Percentiles rank a stretch among this genome's conserved stretches.
Evolutionary conservation across 2,888 invertebrate species (phyloP).

Genomic region (Pycnomerus fuliginosus): DNA sequence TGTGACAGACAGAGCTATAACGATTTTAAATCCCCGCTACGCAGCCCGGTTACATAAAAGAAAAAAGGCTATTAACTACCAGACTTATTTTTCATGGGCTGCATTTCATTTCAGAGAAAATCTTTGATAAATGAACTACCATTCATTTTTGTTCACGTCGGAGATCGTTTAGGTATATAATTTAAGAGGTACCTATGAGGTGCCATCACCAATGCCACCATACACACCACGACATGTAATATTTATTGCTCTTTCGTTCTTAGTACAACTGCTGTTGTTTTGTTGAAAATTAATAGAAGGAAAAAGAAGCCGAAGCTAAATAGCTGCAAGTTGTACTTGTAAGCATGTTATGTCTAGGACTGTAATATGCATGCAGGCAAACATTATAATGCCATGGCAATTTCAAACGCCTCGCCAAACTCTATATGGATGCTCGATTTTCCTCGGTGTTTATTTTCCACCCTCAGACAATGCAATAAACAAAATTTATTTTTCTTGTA

Average conservation of each 20-base stretch:
- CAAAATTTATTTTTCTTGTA: constrained; percentile 16
- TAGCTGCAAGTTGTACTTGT: too few relatives aligned
- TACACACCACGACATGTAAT: too few relatives aligned
- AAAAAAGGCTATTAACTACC: constrained; percentile 42
- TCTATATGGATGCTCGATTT: constrained; percentile 11
- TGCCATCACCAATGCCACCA: too few relatives aligned
- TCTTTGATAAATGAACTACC: constrained; percentile 43
- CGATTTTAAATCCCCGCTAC: constrained; percentile 42
- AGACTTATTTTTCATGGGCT: constrained; percentile 43
- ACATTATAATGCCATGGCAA: constrained; percentile 2
- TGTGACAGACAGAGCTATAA: constrained; percentile 36
- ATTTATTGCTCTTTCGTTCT: too few relatives aligned
- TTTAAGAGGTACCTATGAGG: too few relatives aligned
- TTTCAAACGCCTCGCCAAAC: constrained; percentile 5
- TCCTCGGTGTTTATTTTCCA: constrained; percentile 9
- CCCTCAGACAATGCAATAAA: constrained; percentile 12
- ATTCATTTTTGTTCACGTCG: constrained; percentile 39
- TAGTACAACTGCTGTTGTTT: too few relatives aligned
- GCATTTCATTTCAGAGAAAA: constrained; percentile 43
- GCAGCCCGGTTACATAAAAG: constrained; percentile 39
- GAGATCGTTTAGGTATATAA: too few relatives aligned
- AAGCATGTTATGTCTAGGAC: too few relatives aligned
- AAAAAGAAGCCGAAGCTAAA: too few relatives aligned
- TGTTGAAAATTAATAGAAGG: too few relatives aligned
- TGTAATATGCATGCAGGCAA: too few relatives aligned